Base-by-base conservation (phyloP, 2,888 invertebrate genomes). In the Drosophila affinis region DNA sequence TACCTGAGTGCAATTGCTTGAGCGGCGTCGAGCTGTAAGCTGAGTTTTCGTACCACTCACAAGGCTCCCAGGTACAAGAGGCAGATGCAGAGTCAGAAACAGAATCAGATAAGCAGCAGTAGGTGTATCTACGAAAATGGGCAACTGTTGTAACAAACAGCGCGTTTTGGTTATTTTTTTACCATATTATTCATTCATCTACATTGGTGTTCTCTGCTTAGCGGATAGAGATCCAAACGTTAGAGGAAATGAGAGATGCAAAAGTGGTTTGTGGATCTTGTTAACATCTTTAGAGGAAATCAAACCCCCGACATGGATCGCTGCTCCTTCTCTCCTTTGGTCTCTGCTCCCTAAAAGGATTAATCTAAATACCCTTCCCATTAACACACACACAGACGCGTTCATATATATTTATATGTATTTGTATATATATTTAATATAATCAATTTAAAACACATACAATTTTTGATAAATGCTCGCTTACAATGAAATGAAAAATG, bases 381-480 rank as follows among this genome's bases (percentile, higher is more conserved):
- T 76, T 58, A 58, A 62, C 56, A 56, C 32, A 65, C 9, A 79
- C 75, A 62, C 67, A 71, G 77, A 72, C 70, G 65, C 77, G 78
- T 88, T 21, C 21, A 21, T 21, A 21, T 21, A 87, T 86, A 86
- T 77, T 72, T 70, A 62, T 72, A 70, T 70, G 62, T 70, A 70
- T 75, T 75, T 73, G 64, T 62, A 65, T 79, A 72, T 68, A 71
- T 62, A 70, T 77, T 82, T 67, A 87, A 82, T 82, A 82, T 82
- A 82, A 87, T 87, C 88, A 87, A 67, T 67, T 90, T 81, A 88
- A 90, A 89, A 90, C 89, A 89, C 88, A 88, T 88, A 87, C 82
- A 87, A 85, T 69, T 74, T 73, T 86, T 86, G 87, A 86, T 86
- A 86, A 88, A 88, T 86, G 89, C 89, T 87, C 86, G 77, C 89